These are phyloP conservation scores for Dioctria rufipes DNA, from an alignment of 2,888 invertebrate genomes.

Conservation along the genomic window DNA sequence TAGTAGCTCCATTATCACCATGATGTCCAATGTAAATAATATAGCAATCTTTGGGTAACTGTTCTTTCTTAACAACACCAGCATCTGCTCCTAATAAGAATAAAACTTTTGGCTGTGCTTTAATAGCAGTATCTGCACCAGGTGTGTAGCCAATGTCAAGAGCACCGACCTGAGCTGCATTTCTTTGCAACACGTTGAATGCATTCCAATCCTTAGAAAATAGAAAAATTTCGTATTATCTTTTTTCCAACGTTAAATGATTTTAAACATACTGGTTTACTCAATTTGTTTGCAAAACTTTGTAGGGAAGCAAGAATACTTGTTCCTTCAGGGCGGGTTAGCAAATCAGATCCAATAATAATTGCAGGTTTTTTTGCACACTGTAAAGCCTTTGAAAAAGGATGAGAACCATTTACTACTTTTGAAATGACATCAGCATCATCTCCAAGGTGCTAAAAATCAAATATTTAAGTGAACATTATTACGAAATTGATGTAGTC, in stretches of 20 bases:
- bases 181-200: constrained; percentile 94
- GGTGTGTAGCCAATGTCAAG: constrained; percentile 94
- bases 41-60: constrained; percentile 85
- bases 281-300: constrained; percentile 77
- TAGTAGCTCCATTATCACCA: constrained; percentile 93
- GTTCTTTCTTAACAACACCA: constrained; percentile 81
- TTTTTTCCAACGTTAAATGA: constrained; percentile 72
- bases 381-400: constrained; percentile 79
- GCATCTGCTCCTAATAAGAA: constrained; percentile 96
- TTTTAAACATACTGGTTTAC: constrained; percentile 72
- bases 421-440: constrained; percentile 82
- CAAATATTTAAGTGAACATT: constrained; percentile 52
- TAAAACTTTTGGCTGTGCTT: constrained; percentile 84
- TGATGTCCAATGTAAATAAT: constrained; percentile 97
- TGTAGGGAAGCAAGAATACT: constrained; percentile 84
- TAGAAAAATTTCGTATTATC: not conserved
- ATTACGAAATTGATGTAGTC: not conserved
- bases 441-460: constrained; percentile 85
- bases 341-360: constrained; percentile 89
- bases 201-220: constrained; percentile 79
- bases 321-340: constrained; percentile 84
- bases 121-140: constrained; percentile 76
- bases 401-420: constrained; percentile 81
- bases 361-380: constrained; percentile 92
- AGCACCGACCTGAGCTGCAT: constrained; percentile 94